Conservation (phyloP, 2,888 invertebrate species). For the Himalopsyche kuldschensis region DNA sequence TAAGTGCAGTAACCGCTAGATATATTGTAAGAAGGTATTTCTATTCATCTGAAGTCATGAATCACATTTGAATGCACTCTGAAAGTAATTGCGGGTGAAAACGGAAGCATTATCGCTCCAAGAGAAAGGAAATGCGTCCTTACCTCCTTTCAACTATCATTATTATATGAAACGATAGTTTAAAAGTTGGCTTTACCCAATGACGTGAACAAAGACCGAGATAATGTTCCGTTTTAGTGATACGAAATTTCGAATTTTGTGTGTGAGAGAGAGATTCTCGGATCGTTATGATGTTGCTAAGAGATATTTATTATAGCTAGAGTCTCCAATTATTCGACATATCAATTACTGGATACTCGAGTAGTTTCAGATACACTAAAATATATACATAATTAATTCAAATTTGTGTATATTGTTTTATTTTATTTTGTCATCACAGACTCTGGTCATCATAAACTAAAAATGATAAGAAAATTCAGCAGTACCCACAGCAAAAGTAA, state of each 20-base stretch:
- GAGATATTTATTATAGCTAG: no score
- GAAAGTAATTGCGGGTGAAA: slow-evolving; percentile 1
- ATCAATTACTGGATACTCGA: no score
- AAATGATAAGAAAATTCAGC: no score
- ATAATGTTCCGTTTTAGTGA: background rate
- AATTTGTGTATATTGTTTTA: no score
- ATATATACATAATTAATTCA: no score
- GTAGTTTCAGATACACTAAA: no score
- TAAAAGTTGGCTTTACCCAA: background rate
- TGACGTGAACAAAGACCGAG: background rate
- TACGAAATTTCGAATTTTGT: background rate
- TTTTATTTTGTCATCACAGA: no score
- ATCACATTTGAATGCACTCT: background rate
- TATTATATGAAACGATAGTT: background rate
- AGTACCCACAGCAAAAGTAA: no score
- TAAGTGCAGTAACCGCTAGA: background rate
- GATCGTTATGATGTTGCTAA: background rate
- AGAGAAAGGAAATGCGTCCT: slow-evolving; percentile 1
- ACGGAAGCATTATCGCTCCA: background rate
- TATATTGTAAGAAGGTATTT: background rate
- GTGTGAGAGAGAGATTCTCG: background rate
- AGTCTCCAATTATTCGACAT: no score
- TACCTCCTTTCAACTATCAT: background rate
- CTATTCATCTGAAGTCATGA: background rate
- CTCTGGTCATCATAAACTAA: no score